phyloP scores from a whole-genome alignment of 2,888 invertebrate species.

The Caenorhabditis macrosperma region DNA sequence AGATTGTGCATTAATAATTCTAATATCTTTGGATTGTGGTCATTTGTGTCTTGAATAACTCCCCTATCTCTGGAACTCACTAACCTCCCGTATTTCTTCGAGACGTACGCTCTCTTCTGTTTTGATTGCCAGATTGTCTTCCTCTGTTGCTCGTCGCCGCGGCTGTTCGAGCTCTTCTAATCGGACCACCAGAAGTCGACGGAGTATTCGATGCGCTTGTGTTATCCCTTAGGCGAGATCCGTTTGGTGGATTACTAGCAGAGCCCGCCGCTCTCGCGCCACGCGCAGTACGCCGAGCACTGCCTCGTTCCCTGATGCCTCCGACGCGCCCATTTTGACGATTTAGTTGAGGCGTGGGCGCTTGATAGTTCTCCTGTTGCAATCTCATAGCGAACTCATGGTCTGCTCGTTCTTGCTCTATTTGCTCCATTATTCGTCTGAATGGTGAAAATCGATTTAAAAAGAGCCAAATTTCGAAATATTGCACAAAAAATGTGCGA shows the following conservation, averaged over 20 bases:
- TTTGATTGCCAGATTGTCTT: not conserved
- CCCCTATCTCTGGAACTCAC: not conserved
- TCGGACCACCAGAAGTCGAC: not conserved
- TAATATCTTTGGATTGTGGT: too few species aligned
- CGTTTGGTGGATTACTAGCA: too few species aligned
- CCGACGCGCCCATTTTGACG: not conserved
- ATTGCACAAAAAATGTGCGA: too few species aligned
- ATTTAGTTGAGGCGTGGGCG: not conserved
- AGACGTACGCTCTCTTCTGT: not conserved
- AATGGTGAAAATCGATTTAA: not conserved
- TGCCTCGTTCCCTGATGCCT: not conserved
- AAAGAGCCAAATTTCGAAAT: slow-evolving; percentile 13
- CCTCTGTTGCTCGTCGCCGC: not conserved
- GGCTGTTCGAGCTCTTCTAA: not conserved
- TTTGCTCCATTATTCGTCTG: not conserved
- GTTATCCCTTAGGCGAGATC: too few species aligned
- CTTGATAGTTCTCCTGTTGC: not conserved
- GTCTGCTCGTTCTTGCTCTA: slow-evolving; percentile 10
- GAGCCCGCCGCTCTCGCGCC: not conserved
- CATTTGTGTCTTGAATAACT: too few species aligned
- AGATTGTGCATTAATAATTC: too few species aligned
- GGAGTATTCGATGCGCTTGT: too few species aligned
- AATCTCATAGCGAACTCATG: slow-evolving; percentile 5
- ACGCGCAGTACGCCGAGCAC: too few species aligned
- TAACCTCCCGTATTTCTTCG: not conserved